These are phyloP conservation scores for Melieria picta DNA, from an alignment of 2,888 invertebrate genomes.

Conservation along the genomic window DNA sequence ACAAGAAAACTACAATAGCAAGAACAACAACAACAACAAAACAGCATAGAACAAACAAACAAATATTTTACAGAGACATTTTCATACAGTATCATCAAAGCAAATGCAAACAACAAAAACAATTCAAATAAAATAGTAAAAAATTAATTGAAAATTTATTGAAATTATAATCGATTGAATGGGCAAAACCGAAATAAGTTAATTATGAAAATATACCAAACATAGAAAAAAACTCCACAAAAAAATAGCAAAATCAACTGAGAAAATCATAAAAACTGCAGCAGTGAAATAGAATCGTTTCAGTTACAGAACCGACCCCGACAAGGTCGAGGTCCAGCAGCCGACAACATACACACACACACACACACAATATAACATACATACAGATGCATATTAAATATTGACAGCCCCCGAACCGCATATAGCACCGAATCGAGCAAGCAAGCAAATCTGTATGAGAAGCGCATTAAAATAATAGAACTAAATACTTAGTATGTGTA, in stretches of 20 bases:
- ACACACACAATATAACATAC: background rate
- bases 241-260: conserved; percentile 42
- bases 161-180: conserved; percentile 21
- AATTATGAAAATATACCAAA: conserved; percentile 35
- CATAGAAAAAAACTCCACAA: conserved; percentile 39
- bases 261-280: conserved; percentile 55
- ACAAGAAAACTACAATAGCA: conserved; percentile 19
- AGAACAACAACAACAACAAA: conserved; percentile 32
- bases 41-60: conserved; percentile 23
- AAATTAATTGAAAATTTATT: conserved; percentile 30
- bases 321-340: too few species aligned
- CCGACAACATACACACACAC: background rate
- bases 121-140: conserved; percentile 37
- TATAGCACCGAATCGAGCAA: conserved; percentile 19
- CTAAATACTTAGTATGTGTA: conserved; percentile 12
- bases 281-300: conserved; percentile 37
- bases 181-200: conserved; percentile 20
- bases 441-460: background rate
- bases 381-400: background rate
- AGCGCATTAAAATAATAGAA: conserved; percentile 10
- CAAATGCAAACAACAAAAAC: conserved; percentile 34
- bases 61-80: conserved; percentile 38
- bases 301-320: background rate
- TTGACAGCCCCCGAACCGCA: background rate
- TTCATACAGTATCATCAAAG: conserved; percentile 35